These are phyloP conservation scores for Pipistrellus nathusii DNA, from an alignment of 2,797 vertebrate species.

Conservation along the genomic window DNA sequence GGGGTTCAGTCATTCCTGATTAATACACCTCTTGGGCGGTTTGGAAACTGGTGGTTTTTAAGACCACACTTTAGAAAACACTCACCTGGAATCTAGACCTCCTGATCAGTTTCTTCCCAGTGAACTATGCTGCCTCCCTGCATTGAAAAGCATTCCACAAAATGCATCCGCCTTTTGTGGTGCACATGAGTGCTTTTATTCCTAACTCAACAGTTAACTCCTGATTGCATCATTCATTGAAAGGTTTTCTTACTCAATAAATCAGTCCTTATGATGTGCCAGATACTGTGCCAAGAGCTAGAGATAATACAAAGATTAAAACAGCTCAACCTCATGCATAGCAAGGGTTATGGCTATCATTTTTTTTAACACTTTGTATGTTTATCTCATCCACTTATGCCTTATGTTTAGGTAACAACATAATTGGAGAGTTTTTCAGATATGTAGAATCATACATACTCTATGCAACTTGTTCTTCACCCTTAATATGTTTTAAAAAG, in stretches of 20 bases:
- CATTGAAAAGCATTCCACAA: slow-evolving; percentile 27
- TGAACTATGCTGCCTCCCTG: neutral
- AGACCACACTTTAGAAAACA: slow-evolving; percentile 36
- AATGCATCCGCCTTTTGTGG: slow-evolving; percentile 38
- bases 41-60: slow-evolving; percentile 31
- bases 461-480: neutral
- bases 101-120: slow-evolving; percentile 43
- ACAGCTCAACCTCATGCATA: neutral
- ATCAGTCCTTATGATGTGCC: neutral
- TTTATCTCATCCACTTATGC: neutral
- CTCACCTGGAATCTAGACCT: slow-evolving; percentile 23
- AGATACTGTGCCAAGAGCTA: neutral
- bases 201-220: slow-evolving; percentile 63
- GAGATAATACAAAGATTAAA: neutral
- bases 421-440: neutral
- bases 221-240: slow-evolving; percentile 58
- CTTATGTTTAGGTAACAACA: neutral
- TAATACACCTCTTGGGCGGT: neutral
- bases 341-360: neutral
- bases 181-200: slow-evolving; percentile 20
- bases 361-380: neutral
- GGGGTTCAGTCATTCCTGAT: slow-evolving; percentile 19
- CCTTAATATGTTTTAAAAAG: neutral
- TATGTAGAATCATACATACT: neutral
- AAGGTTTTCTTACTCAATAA: neutral